These are phyloP conservation scores for Agraylea sexmaculata DNA, from an alignment of 1,140 invertebrate genomes.

Conservation along the genomic window DNA sequence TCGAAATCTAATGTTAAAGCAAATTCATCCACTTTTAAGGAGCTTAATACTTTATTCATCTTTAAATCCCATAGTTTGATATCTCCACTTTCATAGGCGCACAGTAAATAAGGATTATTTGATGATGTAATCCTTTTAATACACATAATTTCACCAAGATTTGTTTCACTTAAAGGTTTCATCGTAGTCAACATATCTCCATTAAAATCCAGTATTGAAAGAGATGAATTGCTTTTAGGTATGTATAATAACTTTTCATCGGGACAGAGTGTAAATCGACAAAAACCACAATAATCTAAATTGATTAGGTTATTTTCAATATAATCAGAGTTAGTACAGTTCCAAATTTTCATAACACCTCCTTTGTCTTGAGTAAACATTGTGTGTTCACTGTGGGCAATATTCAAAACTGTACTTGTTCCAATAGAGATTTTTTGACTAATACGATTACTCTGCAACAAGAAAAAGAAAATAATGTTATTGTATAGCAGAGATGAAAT, in stretches of 20 bases:
- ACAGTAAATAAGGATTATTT: slow-evolving; percentile 41
- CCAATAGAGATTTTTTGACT: slow-evolving; percentile 44
- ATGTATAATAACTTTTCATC: slow-evolving; percentile 47
- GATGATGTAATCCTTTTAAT: slow-evolving; percentile 45
- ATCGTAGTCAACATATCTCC: slow-evolving; percentile 38
- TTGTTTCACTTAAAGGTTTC: slow-evolving; percentile 26
- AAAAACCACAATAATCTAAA: slow-evolving; percentile 52
- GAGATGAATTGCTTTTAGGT: slow-evolving; percentile 49
- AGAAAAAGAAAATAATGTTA: too few species aligned
- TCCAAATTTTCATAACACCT: slow-evolving; percentile 53
- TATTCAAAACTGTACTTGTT: slow-evolving; percentile 42
- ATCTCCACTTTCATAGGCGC: slow-evolving; percentile 54
- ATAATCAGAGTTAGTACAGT: slow-evolving; percentile 46
- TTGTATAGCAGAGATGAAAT: too few species aligned
- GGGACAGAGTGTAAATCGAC: slow-evolving; percentile 45
- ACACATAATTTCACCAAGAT: slow-evolving; percentile 50
- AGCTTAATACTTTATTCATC: slow-evolving; percentile 43
- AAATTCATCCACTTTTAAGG: slow-evolving; percentile 48
- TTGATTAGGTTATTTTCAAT: slow-evolving; percentile 40
- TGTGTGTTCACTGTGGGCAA: slow-evolving; percentile 42
- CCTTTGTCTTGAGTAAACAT: slow-evolving; percentile 58
- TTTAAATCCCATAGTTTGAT: slow-evolving; percentile 54
- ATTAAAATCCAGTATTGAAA: slow-evolving; percentile 47
- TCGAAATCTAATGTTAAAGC: slow-evolving; percentile 59
- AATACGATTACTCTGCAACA: slow-evolving; percentile 47